A percentile compares a stretch with the other conserved stretches of the same genome.
Evolutionary conservation across 1,140 invertebrate genomes (phyloP).

Genomic region (Macrocentrus cingulum): DNA sequence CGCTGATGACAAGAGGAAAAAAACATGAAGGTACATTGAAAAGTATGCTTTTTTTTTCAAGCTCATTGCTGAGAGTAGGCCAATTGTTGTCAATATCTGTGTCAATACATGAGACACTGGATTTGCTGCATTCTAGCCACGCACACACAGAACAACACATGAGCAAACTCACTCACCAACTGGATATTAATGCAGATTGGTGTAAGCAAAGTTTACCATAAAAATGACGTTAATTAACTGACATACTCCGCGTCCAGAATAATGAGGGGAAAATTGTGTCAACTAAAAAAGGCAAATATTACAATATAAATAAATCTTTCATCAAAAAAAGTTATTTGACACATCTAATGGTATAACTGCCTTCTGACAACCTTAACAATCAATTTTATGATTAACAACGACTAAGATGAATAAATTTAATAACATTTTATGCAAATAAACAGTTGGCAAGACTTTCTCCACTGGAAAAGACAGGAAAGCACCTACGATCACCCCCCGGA

Average conservation of each 20-base stretch:
- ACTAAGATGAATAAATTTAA: not conserved
- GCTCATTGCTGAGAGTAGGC: not conserved
- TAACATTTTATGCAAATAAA: too few species aligned
- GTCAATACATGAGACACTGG: not conserved
- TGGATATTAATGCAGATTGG: not conserved
- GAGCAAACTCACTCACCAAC: not conserved
- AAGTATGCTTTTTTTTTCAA: too few species aligned
- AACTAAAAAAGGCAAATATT: too few species aligned
- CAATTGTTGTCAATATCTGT: constrained; percentile 2
- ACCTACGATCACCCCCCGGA: not conserved
- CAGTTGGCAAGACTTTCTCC: too few species aligned
- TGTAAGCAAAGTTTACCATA: not conserved
- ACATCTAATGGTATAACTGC: too few species aligned
- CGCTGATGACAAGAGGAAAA: too few species aligned
- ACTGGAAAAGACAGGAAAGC: not conserved
- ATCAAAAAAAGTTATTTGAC: not conserved
- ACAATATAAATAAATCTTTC: not conserved
- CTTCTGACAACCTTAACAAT: not conserved
- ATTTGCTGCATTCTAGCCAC: not conserved
- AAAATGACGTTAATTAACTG: too few species aligned
- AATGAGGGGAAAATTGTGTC: too few species aligned
- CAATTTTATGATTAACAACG: not conserved
- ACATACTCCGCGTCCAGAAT: too few species aligned
- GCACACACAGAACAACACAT: not conserved
- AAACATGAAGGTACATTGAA: not conserved